Percentiles rank a stretch among this genome's conserved stretches.
phyloP scores from a whole-genome alignment of 2,113 vertebrate genomes.

The Muntiacus reevesi region DNA sequence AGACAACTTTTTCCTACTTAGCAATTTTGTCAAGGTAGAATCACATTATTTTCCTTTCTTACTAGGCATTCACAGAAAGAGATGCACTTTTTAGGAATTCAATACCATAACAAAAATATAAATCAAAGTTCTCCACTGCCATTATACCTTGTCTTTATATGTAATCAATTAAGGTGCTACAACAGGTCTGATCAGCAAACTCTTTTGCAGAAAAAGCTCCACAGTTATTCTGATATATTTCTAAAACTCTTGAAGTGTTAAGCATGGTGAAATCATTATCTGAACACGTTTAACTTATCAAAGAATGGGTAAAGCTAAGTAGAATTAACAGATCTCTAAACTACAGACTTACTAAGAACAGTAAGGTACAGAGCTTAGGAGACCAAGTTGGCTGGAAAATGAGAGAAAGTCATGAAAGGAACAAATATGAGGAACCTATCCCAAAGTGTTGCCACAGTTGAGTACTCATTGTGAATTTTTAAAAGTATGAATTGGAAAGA shows the following conservation, averaged over 20 bases:
- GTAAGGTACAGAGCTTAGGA: not conserved
- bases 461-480: not conserved
- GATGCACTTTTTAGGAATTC: not conserved
- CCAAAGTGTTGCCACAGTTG: not conserved
- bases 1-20: not conserved
- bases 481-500: not conserved
- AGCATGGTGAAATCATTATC: not conserved
- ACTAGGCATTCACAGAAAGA: not conserved
- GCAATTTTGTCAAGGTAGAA: not conserved
- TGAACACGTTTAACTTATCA: not conserved
- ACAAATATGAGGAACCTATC: not conserved
- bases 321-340: not conserved
- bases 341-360: not conserved
- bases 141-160: not conserved
- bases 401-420: not conserved
- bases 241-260: not conserved
- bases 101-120: not conserved
- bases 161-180: not conserved
- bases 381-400: not conserved
- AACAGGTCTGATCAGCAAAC: not conserved
- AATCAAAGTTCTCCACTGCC: not conserved
- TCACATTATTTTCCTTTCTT: not conserved
- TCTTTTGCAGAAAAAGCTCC: not conserved
- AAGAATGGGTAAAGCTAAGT: not conserved
- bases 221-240: not conserved